A percentile compares a stretch with the other conserved stretches of the same genome.
Evolutionary conservation across 2,797 vertebrate species (phyloP).

Genomic region (Phoebastria nigripes): DNA sequence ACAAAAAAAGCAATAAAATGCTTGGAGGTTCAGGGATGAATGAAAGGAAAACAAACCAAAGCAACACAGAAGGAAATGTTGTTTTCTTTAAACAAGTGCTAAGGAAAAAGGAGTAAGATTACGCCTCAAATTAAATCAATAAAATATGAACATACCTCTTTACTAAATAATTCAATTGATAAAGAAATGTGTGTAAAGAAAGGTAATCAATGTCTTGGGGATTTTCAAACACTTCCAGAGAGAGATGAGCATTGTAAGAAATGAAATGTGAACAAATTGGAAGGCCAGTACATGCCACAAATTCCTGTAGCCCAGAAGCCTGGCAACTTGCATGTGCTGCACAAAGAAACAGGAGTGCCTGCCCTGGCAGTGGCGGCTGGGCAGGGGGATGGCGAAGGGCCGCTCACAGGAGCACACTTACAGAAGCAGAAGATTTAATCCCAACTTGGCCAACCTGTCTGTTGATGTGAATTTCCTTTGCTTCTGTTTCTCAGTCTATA

Average conservation of each 20-base stretch:
- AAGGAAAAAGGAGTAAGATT: conserved; percentile 3
- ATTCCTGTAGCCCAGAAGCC: not conserved
- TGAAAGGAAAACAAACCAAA: conserved; percentile 21
- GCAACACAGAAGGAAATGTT: not conserved
- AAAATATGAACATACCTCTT: conserved; percentile 31
- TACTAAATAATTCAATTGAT: conserved; percentile 47
- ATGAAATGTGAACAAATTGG: not conserved
- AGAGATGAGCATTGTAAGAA: not conserved
- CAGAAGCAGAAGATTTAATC: not conserved
- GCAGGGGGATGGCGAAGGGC: not conserved
- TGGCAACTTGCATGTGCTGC: not conserved
- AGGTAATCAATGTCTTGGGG: not conserved
- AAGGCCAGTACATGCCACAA: not conserved
- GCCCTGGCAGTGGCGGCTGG: rapidly evolving
- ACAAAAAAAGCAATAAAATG: not conserved
- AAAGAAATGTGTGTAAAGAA: conserved; percentile 19
- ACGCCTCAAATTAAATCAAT: conserved; percentile 30
- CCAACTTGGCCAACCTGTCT: not conserved
- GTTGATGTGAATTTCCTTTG: not conserved
- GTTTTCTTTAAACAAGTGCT: conserved; percentile 8
- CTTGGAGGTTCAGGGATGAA: not conserved
- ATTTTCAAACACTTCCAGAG: not conserved
- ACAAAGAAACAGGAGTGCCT: not conserved
- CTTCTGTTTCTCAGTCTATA: not conserved
- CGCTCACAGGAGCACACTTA: rapidly evolving